Evolutionary conservation across 64 coral and sea anemone species (phyloP).

Genomic region (Stichodactyla helianthus): DNA sequence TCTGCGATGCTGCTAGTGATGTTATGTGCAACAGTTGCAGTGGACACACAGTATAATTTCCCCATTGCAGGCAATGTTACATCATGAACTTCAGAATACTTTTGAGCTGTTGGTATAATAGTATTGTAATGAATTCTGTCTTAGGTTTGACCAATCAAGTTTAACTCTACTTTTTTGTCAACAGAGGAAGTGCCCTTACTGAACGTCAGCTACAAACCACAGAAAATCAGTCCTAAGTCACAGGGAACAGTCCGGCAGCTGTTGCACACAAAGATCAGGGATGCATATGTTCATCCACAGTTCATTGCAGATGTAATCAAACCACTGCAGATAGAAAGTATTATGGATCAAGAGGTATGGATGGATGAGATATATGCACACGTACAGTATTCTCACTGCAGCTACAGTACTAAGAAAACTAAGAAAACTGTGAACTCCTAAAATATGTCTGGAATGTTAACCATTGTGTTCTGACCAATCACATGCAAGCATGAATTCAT

Average conservation of each 20-base stretch:
- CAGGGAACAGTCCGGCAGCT: slow-evolving; percentile 80
- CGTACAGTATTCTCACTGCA: too few species aligned
- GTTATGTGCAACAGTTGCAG: too few species aligned
- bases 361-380: too few species aligned
- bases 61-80: too few species aligned
- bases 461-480: too few species aligned
- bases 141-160: background rate
- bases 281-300: slow-evolving; percentile 94
- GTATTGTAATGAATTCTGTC: background rate
- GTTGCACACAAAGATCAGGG: slow-evolving; percentile 88
- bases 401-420: too few species aligned
- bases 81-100: background rate
- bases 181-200: slow-evolving; percentile 80
- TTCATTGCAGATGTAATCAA: slow-evolving; percentile 98
- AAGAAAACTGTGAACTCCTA: too few species aligned
- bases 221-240: slow-evolving; percentile 98
- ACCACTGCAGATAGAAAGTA: slow-evolving; percentile 86
- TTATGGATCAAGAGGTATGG: slow-evolving; percentile 91
- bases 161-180: background rate
- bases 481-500: too few species aligned
- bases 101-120: too few species aligned
- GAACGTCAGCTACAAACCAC: slow-evolving; percentile 98
- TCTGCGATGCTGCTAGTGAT: too few species aligned
- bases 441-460: too few species aligned
- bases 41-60: too few species aligned